phyloP scores from a whole-genome alignment of 30 jellyfish, hydroid and myxozoan species.

The Cassiopea xamachana region DNA sequence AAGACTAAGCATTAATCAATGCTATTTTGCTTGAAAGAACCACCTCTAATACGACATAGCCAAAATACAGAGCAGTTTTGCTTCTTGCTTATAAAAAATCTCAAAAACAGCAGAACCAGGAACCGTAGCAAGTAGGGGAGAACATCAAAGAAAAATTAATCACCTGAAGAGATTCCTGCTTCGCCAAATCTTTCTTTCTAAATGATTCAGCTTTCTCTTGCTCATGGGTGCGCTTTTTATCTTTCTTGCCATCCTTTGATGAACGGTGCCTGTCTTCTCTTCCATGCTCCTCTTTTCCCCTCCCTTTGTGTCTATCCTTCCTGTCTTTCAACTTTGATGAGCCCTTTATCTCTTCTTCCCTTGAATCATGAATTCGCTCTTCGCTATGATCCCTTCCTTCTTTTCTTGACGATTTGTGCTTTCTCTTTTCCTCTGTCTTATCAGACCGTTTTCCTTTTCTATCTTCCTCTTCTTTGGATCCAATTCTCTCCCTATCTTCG shows the following conservation, averaged over 20 bases:
- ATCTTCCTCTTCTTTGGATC: slow-evolving; percentile 9
- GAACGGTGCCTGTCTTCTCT: background rate
- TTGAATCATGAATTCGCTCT: background rate
- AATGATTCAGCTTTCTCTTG: background rate
- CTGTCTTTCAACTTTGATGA: slow-evolving; percentile 24
- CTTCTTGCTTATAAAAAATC: too few relatives aligned
- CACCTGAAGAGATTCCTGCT: slow-evolving; percentile 10
- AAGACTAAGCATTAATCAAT: too few relatives aligned
- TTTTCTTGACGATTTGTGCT: slow-evolving; percentile 1
- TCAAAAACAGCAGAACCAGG: background rate
- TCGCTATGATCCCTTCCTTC: slow-evolving; percentile 35
- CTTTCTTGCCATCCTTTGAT: slow-evolving; percentile 5
- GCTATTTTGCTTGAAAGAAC: too few relatives aligned
- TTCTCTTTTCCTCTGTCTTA: slow-evolving; percentile 19
- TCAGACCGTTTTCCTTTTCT: slow-evolving; percentile 24
- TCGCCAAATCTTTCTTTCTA: background rate
- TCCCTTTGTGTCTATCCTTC: slow-evolving; percentile 36
- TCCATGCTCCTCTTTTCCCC: background rate
- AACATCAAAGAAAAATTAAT: background rate
- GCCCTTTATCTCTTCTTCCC: slow-evolving; percentile 11
- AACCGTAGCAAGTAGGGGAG: background rate
- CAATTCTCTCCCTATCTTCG: slow-evolving; percentile 8
- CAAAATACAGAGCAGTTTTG: too few relatives aligned
- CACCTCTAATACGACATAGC: too few relatives aligned
- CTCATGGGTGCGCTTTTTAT: background rate